Evolutionary conservation across 2,113 vertebrate genomes (phyloP), one percentile per base, ranked within the genome.

Genomic region (Leptocoma aspasia): DNA sequence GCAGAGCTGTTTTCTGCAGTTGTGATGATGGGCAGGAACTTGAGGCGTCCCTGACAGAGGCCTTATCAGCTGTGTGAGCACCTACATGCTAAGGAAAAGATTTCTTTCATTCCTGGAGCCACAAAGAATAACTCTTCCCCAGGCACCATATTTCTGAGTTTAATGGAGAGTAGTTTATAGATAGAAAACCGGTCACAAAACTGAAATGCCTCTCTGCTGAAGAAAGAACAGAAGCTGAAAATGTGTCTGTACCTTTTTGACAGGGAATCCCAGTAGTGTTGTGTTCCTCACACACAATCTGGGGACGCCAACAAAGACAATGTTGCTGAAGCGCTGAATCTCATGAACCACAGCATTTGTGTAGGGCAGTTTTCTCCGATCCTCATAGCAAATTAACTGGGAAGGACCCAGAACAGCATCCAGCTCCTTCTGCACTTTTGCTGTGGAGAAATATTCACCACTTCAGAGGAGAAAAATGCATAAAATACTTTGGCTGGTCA

Each of bases 341-440:
- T 97, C 96, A 0, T 97, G 97, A 47, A 97, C 90, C 71, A 97
- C 92, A 7, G 97, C 94, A 0, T 94, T 91, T 63, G 91, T 95
- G 10, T 92, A 96, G n/a, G 93, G 91, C 53, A 94, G 59, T 20
- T 85, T 28, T 82, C n/a, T 73, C 2, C 57, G 23, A 41, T 97
- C 96, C 35, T 97, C 86, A 0, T 97, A 97, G 90, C 54, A 54
- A 39, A 98, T 47, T 26, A 60, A 52, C 20, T 42, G 35, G 27
- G 75, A 86, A 12, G 82, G 41, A 24, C 73, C 57, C 83, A 97
- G 18, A 49, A 90, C 89, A 11, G 39, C 10, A 13, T 97, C 97
- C 61, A 98, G 53, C 82, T 97, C 98, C 75, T 91, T 92, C 82
- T 98, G 97, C 52, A 96, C 96, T 68, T 89, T 96, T 24, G 82